phyloP scores from a whole-genome alignment of 1,140 invertebrate genomes.

The Bombyx mori region DNA sequence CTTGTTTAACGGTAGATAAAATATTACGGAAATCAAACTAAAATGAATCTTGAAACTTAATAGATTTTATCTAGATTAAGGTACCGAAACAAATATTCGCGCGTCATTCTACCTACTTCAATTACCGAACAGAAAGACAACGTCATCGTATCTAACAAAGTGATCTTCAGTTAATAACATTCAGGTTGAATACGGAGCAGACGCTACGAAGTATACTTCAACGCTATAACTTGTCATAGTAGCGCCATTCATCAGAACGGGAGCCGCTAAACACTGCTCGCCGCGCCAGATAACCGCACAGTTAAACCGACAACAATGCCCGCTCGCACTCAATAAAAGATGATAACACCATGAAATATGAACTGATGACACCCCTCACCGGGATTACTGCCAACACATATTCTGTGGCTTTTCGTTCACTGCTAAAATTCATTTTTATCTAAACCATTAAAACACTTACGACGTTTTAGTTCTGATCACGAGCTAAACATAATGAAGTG shows the following conservation, averaged over 20 bases:
- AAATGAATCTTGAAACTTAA: too few species aligned
- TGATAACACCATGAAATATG: constrained; percentile 70
- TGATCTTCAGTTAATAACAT: too few species aligned
- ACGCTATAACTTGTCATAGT: constrained; percentile 19
- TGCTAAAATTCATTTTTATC: background rate
- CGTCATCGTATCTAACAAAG: too few species aligned
- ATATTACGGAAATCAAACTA: too few species aligned
- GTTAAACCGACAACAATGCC: constrained; percentile 68
- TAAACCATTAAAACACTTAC: constrained; percentile 19
- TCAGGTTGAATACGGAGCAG: too few species aligned
- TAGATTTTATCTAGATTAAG: too few species aligned
- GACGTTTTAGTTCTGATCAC: constrained; percentile 31
- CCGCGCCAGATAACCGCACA: constrained; percentile 57
- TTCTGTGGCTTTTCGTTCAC: constrained; percentile 15
- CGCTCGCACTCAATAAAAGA: constrained; percentile 70
- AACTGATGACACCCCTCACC: constrained; percentile 57
- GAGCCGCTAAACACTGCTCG: constrained; percentile 59
- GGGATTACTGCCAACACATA: constrained; percentile 12
- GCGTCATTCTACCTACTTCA: too few species aligned
- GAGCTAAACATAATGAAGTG: constrained; percentile 50
- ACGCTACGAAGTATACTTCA: background rate
- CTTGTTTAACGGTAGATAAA: too few species aligned
- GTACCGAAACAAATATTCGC: too few species aligned
- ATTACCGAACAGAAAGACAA: too few species aligned
- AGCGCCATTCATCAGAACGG: constrained; percentile 62